Evolutionary conservation across 2,113 vertebrate species (phyloP).

Genomic region (Cacatua alba): DNA sequence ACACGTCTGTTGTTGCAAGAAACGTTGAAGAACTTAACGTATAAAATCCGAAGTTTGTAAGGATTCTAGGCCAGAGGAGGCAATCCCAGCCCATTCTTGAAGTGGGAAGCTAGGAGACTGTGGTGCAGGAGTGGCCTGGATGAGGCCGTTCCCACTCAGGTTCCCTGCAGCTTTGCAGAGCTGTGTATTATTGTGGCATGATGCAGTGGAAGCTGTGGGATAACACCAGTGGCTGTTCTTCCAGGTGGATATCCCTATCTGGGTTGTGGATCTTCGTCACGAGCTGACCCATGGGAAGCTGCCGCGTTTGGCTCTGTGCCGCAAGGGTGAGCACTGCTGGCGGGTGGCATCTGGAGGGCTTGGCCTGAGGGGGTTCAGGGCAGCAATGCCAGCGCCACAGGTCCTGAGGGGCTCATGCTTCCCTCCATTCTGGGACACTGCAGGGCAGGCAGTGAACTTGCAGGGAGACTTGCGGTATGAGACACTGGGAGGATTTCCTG

Average conservation of each 20-base stretch:
- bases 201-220: background rate
- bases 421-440: rapidly evolving
- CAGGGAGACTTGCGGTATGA: background rate
- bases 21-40: background rate
- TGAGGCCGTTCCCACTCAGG: background rate
- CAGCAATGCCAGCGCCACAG: background rate
- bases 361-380: rapidly evolving
- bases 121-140: rapidly evolving
- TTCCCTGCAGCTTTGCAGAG: background rate
- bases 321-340: constrained; percentile 79
- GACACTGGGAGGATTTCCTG: rapidly evolving
- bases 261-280: constrained; percentile 93
- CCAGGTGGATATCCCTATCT: constrained; percentile 89
- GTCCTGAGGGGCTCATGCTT: background rate
- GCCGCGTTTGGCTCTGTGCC: constrained; percentile 85
- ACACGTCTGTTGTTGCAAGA: background rate
- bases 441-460: background rate
- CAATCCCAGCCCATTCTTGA: background rate
- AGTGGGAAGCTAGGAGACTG: background rate
- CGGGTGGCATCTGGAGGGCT: rapidly evolving
- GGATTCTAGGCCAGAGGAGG: background rate
- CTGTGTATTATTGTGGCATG: rapidly evolving
- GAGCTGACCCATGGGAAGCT: constrained; percentile 90
- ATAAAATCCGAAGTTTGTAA: background rate
- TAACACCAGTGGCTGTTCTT: background rate